Evolutionary conservation across 2,113 vertebrate species (phyloP).

Genomic region (Ariopsis seemanni): DNA sequence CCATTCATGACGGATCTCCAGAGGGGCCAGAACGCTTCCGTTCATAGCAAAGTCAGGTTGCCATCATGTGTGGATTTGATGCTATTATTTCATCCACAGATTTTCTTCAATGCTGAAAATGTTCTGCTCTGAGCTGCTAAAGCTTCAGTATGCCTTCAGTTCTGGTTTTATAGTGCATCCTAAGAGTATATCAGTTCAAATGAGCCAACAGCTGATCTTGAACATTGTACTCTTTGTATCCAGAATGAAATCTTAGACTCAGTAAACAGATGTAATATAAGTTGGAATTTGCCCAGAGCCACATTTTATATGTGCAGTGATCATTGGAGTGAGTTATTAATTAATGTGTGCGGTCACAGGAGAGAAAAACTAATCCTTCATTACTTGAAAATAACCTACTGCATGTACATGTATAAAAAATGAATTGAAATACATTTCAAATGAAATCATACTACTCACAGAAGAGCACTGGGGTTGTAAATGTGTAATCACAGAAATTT

Average conservation of each 20-base stretch:
- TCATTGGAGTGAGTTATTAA: neutral
- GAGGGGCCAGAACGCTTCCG: neutral
- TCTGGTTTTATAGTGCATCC: neutral
- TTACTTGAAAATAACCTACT: neutral
- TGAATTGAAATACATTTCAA: neutral
- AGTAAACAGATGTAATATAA: constrained; percentile 3
- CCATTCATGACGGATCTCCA: neutral
- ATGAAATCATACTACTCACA: neutral
- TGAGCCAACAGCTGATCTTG: neutral
- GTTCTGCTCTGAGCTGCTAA: neutral
- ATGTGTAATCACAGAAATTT: neutral
- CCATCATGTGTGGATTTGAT: neutral
- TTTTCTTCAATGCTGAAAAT: constrained; percentile 2
- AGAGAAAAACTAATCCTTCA: neutral
- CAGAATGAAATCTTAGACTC: constrained; percentile 11
- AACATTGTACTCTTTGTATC: neutral
- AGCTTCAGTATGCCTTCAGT: neutral
- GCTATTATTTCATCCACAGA: neutral
- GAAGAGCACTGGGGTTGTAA: neutral
- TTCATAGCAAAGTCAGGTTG: neutral
- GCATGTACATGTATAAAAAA: neutral
- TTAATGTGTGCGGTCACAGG: neutral
- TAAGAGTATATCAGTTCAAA: neutral
- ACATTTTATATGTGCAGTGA: neutral
- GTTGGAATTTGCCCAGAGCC: neutral